These are phyloP conservation scores for Podiceps cristatus DNA, from an alignment of 2,113 vertebrate species.

Conservation along the genomic window DNA sequence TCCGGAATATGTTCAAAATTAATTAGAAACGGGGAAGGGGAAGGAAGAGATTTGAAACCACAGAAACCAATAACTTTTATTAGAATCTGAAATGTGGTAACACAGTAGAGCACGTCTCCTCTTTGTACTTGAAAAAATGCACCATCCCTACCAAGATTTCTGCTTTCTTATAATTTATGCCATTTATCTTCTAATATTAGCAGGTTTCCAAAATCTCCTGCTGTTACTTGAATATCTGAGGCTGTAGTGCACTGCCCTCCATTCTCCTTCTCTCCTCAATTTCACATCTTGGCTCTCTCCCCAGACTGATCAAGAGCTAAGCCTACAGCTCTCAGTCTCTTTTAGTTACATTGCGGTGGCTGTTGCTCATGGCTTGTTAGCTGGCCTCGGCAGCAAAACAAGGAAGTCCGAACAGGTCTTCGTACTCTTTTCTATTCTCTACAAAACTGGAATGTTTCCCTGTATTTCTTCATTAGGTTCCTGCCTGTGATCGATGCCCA, in stretches of 20 bases:
- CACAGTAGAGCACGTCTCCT: background rate
- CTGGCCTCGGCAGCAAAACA: background rate
- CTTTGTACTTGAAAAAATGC: background rate
- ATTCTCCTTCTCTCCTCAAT: background rate
- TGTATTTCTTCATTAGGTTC: background rate
- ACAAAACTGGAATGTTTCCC: background rate
- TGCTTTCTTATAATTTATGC: conserved; percentile 19
- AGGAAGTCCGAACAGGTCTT: background rate
- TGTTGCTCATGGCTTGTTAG: background rate
- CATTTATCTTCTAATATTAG: conserved; percentile 30
- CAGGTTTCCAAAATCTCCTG: conserved; percentile 8
- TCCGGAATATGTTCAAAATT: background rate
- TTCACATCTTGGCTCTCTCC: conserved; percentile 22
- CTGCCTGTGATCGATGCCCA: background rate
- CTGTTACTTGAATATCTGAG: conserved; percentile 3
- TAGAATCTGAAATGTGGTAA: background rate
- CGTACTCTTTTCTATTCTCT: background rate
- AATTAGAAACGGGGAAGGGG: conserved; percentile 12
- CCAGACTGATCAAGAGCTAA: conserved; percentile 19
- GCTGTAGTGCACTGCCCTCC: background rate
- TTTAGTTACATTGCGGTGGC: background rate
- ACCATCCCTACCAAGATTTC: background rate
- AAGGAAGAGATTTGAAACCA: conserved; percentile 32
- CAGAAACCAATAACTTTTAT: conserved; percentile 13
- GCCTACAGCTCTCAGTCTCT: background rate